phyloP scores from a whole-genome alignment of 2,113 vertebrate genomes.

The Percopsis transmontana region DNA sequence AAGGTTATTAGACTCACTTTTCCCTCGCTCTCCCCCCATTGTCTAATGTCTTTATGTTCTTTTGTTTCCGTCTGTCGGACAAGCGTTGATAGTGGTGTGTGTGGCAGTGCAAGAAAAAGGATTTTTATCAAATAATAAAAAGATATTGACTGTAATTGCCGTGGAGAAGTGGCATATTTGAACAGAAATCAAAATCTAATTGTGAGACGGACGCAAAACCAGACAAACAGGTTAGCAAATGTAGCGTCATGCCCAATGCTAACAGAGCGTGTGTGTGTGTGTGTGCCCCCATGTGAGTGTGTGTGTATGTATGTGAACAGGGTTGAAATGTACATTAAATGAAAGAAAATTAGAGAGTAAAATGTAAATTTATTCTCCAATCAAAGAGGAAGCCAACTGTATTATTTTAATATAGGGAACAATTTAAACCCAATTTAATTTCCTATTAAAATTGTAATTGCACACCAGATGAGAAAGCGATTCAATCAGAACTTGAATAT shows the following conservation, averaged over 20 bases:
- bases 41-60: no score
- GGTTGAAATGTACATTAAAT: conserved; percentile 37
- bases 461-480: conserved; percentile 41
- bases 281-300: no score
- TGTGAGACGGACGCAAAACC: conserved; percentile 33
- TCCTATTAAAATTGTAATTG: conserved; percentile 62
- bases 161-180: conserved; percentile 26
- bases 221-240: conserved; percentile 43
- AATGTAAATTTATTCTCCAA: conserved; percentile 46
- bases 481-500: conserved; percentile 58
- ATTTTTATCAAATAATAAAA: conserved; percentile 22
- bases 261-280: no score
- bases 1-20: conserved; percentile 45
- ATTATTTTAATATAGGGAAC: conserved; percentile 35
- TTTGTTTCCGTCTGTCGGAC: conserved; percentile 9
- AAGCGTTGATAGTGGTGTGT: conserved; percentile 1
- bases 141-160: conserved; percentile 32
- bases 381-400: conserved; percentile 33
- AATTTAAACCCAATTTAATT: conserved; percentile 60
- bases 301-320: conserved; percentile 29
- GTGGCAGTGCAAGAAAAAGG: conserved; percentile 22
- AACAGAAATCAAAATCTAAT: conserved; percentile 32
- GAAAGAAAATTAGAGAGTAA: conserved; percentile 11
- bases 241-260: conserved; percentile 42
- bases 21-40: no score